Conservation (phyloP, 2,113 vertebrate genomes). For the Tetrax tetrax region DNA sequence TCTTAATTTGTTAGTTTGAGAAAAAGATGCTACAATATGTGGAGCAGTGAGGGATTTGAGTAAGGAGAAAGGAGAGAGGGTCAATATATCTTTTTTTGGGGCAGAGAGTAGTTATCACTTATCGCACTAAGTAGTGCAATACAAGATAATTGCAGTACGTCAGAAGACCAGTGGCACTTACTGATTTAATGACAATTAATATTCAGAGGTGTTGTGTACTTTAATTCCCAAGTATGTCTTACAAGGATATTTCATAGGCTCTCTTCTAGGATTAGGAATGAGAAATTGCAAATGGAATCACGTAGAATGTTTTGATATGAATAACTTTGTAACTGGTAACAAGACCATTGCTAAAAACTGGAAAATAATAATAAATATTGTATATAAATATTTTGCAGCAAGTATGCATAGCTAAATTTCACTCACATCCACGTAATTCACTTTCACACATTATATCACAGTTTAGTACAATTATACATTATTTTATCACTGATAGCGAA, state of each 20-base stretch:
- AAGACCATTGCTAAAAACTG: background rate
- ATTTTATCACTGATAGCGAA: background rate
- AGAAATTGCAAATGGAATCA: background rate
- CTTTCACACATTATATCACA: background rate
- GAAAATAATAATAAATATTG: background rate
- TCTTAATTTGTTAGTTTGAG: background rate
- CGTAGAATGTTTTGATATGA: background rate
- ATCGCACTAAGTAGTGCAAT: background rate
- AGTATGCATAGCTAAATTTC: background rate
- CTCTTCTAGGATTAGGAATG: background rate
- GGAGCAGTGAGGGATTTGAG: background rate
- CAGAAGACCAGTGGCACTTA: background rate
- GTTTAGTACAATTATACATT: background rate
- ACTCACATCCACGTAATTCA: background rate
- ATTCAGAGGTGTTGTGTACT: background rate
- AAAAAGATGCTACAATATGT: background rate
- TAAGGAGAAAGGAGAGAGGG: background rate
- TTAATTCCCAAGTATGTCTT: background rate
- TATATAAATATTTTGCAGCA: background rate
- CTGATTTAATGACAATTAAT: background rate
- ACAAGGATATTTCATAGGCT: background rate
- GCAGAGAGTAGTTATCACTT: background rate
- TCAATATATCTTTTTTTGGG: background rate
- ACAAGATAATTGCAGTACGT: background rate
- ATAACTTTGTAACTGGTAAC: background rate